phyloP scores from a whole-genome alignment of 2,113 vertebrate species.

The Odocoileus virginianus region DNA sequence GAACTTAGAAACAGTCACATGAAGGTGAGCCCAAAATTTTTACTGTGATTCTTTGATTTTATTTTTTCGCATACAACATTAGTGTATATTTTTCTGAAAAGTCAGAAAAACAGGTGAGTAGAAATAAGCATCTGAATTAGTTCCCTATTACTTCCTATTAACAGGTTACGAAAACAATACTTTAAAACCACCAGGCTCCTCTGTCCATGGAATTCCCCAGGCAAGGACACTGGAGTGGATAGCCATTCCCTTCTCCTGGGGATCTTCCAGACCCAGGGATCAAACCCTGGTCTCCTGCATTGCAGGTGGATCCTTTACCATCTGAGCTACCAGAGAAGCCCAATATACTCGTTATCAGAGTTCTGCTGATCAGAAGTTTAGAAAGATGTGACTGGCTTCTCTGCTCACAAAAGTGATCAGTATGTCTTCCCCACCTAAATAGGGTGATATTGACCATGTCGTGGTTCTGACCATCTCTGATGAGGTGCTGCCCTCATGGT shows the following conservation, averaged over 20 bases:
- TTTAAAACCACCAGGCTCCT: not conserved
- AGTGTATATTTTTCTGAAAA: not conserved
- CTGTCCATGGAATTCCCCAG: not conserved
- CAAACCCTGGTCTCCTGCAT: not conserved
- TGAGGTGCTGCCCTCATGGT: not conserved
- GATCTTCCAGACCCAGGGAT: not conserved
- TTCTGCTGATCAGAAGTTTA: not conserved
- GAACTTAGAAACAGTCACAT: not conserved
- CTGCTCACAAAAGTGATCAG: not conserved
- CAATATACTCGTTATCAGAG: not conserved
- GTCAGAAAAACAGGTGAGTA: not conserved
- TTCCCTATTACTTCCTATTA: not conserved
- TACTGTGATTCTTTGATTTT: not conserved
- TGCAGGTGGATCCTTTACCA: not conserved
- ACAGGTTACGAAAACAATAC: not conserved
- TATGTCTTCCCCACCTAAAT: not conserved
- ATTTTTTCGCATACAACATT: not conserved
- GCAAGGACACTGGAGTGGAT: not conserved
- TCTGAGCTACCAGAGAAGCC: not conserved
- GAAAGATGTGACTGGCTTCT: not conserved
- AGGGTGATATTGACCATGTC: not conserved
- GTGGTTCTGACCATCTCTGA: not conserved
- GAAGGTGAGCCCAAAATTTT: not conserved
- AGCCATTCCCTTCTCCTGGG: not conserved
- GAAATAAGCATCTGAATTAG: not conserved